These are phyloP conservation scores for Chironomus striatipennis DNA, from an alignment of 1,140 invertebrate species.

Conservation along the genomic window DNA sequence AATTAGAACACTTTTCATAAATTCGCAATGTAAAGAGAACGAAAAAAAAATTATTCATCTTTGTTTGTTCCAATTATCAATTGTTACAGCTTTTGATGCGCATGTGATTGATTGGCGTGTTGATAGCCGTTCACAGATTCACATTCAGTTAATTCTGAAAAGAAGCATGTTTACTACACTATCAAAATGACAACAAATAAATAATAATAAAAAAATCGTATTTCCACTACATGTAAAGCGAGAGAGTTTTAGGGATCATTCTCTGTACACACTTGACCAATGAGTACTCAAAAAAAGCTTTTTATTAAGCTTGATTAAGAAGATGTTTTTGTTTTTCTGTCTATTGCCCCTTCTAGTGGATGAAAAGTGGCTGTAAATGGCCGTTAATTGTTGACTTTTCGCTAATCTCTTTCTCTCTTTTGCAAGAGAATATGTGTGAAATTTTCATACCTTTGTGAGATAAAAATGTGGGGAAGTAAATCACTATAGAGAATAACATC, in stretches of 20 bases:
- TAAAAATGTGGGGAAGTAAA: background rate
- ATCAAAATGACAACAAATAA: too few relatives aligned
- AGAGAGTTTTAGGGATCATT: too few relatives aligned
- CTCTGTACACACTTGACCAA: too few relatives aligned
- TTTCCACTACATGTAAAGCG: too few relatives aligned
- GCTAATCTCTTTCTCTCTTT: background rate
- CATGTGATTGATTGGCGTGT: slow-evolving; percentile 11
- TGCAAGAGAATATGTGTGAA: background rate
- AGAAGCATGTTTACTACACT: too few relatives aligned
- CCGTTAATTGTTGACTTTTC: background rate
- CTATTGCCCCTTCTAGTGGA: too few relatives aligned
- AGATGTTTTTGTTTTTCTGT: too few relatives aligned
- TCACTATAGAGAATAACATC: background rate
- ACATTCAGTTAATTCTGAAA: too few relatives aligned
- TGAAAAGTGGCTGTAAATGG: too few relatives aligned
- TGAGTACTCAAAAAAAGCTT: too few relatives aligned
- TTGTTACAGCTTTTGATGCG: background rate
- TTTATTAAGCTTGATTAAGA: too few relatives aligned
- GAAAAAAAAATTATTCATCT: background rate
- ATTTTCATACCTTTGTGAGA: background rate
- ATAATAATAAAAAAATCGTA: too few relatives aligned
- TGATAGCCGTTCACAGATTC: background rate
- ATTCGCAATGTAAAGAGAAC: background rate
- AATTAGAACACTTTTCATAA: background rate
- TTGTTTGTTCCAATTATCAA: background rate